phyloP scores from a whole-genome alignment of 2,113 vertebrate species.

The Sakesphorus luctuosus region DNA sequence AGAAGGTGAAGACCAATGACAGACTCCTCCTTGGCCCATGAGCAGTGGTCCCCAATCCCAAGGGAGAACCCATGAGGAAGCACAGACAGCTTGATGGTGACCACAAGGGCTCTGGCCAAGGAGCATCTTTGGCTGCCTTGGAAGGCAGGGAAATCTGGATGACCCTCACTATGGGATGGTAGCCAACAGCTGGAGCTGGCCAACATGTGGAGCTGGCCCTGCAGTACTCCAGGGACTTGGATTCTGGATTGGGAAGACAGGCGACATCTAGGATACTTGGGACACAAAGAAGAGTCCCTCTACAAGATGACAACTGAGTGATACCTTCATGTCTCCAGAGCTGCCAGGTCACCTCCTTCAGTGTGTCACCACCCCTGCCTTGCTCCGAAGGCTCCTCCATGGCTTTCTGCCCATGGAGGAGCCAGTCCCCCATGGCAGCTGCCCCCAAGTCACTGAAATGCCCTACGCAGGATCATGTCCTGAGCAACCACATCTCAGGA shows the following conservation, averaged over 20 bases:
- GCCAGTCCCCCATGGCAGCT: fast-evolving
- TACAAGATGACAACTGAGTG: fast-evolving
- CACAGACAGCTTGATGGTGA: background rate
- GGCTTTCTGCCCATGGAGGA: background rate
- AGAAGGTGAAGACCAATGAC: background rate
- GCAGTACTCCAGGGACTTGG: background rate
- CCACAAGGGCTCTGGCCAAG: background rate
- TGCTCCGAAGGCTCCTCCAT: background rate
- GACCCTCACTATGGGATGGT: background rate
- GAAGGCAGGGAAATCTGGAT: background rate
- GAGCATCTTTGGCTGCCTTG: background rate
- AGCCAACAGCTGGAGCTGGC: background rate
- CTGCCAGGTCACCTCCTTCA: fast-evolving
- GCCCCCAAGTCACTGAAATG: background rate
- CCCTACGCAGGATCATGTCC: fast-evolving
- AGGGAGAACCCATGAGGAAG: background rate
- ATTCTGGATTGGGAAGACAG: background rate
- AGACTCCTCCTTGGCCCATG: background rate
- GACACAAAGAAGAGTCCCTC: background rate
- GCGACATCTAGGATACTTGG: background rate
- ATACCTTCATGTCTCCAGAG: background rate
- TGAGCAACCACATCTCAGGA: background rate
- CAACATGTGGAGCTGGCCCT: background rate
- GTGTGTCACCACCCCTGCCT: background rate
- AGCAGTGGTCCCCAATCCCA: too few species aligned